Conservation (phyloP, 2,888 invertebrate species). For the Brenthis ino region DNA sequence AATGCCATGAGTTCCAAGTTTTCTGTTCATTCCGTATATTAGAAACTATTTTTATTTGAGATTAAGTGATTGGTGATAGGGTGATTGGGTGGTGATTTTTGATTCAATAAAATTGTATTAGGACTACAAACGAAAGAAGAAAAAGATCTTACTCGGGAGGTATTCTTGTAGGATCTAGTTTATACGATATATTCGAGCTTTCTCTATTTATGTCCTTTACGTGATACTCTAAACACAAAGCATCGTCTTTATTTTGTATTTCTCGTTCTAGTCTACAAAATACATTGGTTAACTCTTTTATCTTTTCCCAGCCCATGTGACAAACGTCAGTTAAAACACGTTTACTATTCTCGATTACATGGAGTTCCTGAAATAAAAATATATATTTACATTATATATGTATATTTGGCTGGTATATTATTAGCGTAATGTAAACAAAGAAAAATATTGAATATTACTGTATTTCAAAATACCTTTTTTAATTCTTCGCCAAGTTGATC, state of each 20-base stretch:
- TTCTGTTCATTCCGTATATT: no score
- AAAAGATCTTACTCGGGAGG: conserved; percentile 83
- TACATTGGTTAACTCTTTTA: conserved; percentile 88
- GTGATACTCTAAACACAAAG: conserved; percentile 87
- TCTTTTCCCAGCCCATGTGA: conserved; percentile 88
- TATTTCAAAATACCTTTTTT: conserved; percentile 79
- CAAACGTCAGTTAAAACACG: conserved; percentile 71
- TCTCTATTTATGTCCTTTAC: conserved; percentile 89
- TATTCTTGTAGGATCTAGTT: conserved; percentile 89
- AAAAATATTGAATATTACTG: background rate
- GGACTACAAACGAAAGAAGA: background rate
- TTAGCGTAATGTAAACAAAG: background rate
- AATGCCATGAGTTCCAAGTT: no score
- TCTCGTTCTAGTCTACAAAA: conserved; percentile 87
- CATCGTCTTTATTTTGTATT: conserved; percentile 90
- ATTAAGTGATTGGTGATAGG: no score
- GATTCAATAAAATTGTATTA: no score
- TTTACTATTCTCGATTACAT: conserved; percentile 74
- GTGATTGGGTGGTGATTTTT: no score
- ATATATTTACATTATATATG: background rate
- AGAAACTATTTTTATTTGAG: no score
- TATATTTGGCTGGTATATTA: background rate
- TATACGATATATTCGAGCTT: conserved; percentile 90
- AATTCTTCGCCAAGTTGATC: conserved; percentile 90
- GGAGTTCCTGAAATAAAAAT: conserved; percentile 63